Base-by-base conservation (phyloP, 2,888 invertebrate species). In the Allygus modestus region DNA sequence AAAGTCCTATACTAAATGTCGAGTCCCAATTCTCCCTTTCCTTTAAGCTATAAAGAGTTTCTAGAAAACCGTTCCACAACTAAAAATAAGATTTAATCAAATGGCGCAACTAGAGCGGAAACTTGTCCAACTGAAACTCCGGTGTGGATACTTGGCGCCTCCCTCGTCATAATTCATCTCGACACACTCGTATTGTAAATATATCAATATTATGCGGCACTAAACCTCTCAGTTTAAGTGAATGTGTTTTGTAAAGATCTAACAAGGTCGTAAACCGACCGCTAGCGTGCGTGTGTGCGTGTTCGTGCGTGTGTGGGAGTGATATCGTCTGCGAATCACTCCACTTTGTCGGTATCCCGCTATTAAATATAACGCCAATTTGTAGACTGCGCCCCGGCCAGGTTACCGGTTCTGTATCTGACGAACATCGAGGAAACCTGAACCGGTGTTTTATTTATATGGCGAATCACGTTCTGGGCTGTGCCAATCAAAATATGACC, bases 171-270 rank as follows among this genome's bases (percentile, higher is more conserved):
- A 71, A 4, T 71, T 71, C 71, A 71, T 71, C 71, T 71, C n/a
- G 41, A 71, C 71, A 71, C 71, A 71, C 37, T 71, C 37, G 71
- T 41, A 71, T 71, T 71, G 71, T 71, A 71, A 71, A 71, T 71
- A 71, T 71, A 71, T 71, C 71, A 71, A 71, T 71, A 71, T 71
- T 71, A 71, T 71, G 71, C 71, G 11, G 71, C 71, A 41, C 41
- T 71, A 71, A 71, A 71, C 71, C 71, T 71, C 41, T 71, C 71
- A 71, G 71, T 71, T 71, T 71, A 71, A 71, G 71, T 71, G 71
- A 71, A 71, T 71, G 71, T 71, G 71, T 71, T 71, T 71, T 71
- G 71, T 71, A 71, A 71, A 71, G 71, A 71, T 20, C 71, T 71
- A 71, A 71, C 71, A 71, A 71, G 71, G 71, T 23, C 71, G 71